phyloP scores from a whole-genome alignment of 37 sponge, comb jelly and placozoan species.

The Beroe ovata region DNA sequence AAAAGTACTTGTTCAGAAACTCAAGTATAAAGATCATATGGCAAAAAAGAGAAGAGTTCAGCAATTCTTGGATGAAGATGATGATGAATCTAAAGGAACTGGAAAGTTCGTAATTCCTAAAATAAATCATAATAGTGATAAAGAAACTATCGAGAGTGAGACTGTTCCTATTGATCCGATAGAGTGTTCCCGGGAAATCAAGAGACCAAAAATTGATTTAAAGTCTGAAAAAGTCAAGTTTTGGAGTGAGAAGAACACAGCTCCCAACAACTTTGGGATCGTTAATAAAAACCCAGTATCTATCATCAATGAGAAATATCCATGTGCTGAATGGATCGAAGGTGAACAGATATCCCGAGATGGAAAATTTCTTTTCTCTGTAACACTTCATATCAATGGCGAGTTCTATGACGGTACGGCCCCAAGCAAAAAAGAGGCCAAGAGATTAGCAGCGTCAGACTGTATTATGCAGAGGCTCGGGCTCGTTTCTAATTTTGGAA shows the following conservation, averaged over 20 bases:
- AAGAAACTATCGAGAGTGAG: constrained; percentile 10
- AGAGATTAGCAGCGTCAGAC: constrained; percentile 35
- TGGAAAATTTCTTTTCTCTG: neutral
- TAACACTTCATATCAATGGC: neutral
- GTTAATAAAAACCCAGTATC: constrained; percentile 60
- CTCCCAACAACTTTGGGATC: neutral
- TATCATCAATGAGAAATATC: constrained; percentile 30
- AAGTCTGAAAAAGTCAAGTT: constrained; percentile 5
- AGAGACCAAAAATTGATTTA: neutral
- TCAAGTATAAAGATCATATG: constrained; percentile 42
- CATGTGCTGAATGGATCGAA: constrained; percentile 37
- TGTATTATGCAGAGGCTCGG: neutral
- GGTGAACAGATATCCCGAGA: neutral
- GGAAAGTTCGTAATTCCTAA: constrained; percentile 1
- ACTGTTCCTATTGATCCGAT: neutral
- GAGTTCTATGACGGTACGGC: constrained; percentile 12
- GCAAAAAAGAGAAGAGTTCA: constrained; percentile 28
- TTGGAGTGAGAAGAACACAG: neutral
- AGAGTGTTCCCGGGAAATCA: neutral
- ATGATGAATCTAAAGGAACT: neutral
- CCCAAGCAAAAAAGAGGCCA: constrained; percentile 35
- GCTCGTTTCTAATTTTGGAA: constrained; percentile 19
- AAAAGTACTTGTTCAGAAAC: neutral
- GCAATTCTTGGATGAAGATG: constrained; percentile 18
- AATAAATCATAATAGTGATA: neutral